A percentile compares a stretch with the other conserved stretches of the same genome.
phyloP scores from a whole-genome alignment of 2,888 invertebrate species.

The Dinocampus coccinellae region DNA sequence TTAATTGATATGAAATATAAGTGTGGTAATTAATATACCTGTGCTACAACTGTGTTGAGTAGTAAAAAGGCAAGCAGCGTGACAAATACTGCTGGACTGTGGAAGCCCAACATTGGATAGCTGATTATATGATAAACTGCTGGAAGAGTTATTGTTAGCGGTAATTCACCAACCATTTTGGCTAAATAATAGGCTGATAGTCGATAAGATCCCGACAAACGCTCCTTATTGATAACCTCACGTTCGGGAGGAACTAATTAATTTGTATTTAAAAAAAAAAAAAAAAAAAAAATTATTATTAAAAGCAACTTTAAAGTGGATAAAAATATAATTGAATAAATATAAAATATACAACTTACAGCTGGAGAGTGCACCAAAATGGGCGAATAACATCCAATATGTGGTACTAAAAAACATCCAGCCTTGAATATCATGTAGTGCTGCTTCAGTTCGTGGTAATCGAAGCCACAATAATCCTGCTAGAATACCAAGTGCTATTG shows the following conservation, averaged over 20 bases:
- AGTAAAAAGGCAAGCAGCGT: constrained; percentile 78
- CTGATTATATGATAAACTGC: constrained; percentile 82
- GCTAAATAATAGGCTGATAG: constrained; percentile 85
- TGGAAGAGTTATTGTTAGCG: constrained; percentile 80
- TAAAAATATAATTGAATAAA: neutral
- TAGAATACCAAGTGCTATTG: constrained; percentile 78
- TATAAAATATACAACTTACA: constrained; percentile 74
- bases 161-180: constrained; percentile 85
- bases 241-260: constrained; percentile 81
- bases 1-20: neutral
- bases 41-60: constrained; percentile 80
- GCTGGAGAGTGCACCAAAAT: constrained; percentile 83
- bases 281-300: neutral
- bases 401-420: constrained; percentile 89
- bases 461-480: constrained; percentile 85
- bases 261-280: constrained; percentile 9
- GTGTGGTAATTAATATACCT: constrained; percentile 71
- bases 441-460: constrained; percentile 80
- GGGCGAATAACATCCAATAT: constrained; percentile 86
- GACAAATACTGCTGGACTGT: constrained; percentile 77
- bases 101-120: constrained; percentile 82
- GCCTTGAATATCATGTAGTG: constrained; percentile 83
- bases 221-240: constrained; percentile 84
- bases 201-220: constrained; percentile 82
- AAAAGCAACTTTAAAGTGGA: neutral